A percentile compares a stretch with the other conserved stretches of the same genome.
Evolutionary conservation across 2,888 invertebrate species (phyloP).

Genomic region (Mycalesis mineus): DNA sequence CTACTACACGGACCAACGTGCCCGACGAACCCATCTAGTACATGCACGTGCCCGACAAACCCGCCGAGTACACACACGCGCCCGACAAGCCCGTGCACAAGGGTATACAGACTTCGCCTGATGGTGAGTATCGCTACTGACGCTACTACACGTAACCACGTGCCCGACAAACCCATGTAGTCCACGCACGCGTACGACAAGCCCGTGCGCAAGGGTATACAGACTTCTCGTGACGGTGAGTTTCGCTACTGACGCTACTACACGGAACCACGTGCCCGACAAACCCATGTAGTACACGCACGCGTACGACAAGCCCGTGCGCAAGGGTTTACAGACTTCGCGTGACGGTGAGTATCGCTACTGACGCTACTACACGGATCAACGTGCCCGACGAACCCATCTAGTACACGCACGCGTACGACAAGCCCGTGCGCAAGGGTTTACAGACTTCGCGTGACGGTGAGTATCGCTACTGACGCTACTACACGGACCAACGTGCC

Average conservation of each 20-base stretch:
- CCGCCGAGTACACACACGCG: not conserved
- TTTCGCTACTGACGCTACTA: not conserved
- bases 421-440: conserved; percentile 83
- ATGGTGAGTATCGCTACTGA: conserved; percentile 19
- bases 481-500: not conserved
- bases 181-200: conserved; percentile 22
- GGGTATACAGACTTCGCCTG: not conserved
- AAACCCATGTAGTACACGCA: not conserved
- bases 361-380: conserved; percentile 89
- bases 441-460: conserved; percentile 98
- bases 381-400: conserved; percentile 38
- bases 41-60: not conserved
- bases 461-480: conserved; percentile 41
- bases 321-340: not conserved
- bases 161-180: conserved; percentile 93
- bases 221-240: conserved; percentile 94
- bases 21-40: too few species aligned
- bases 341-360: not conserved
- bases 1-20: not conserved
- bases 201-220: conserved; percentile 87
- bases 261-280: too few species aligned
- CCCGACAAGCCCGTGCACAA: not conserved
- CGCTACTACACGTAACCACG: not conserved
- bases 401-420: conserved; percentile 56
- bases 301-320: not conserved